These are phyloP conservation scores for Pyralis farinalis DNA, from an alignment of 2,888 invertebrate species.

Conservation along the genomic window DNA sequence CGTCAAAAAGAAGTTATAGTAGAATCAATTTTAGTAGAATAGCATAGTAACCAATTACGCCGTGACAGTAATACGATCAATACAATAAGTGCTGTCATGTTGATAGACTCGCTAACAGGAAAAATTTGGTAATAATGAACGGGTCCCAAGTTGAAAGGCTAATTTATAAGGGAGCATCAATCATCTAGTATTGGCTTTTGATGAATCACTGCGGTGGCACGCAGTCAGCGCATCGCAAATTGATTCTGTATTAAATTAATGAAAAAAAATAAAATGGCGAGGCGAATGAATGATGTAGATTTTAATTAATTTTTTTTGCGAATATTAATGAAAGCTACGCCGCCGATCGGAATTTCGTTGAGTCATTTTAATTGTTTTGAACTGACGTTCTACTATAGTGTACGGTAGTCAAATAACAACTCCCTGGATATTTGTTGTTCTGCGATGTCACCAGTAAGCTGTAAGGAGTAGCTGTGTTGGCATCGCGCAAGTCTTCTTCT, in stretches of 20 bases:
- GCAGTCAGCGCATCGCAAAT: slow-evolving; percentile 5
- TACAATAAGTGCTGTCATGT: not conserved
- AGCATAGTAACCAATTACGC: no score
- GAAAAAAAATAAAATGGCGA: slow-evolving; percentile 1
- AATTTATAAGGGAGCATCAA: slow-evolving; percentile 9
- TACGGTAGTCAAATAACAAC: no score
- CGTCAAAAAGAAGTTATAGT: no score
- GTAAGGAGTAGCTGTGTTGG: no score
- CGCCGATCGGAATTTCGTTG: no score
- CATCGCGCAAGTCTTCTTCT: no score
- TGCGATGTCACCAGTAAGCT: no score
- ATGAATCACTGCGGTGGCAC: slow-evolving; percentile 7
- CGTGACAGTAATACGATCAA: no score
- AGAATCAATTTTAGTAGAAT: no score
- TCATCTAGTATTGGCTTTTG: slow-evolving; percentile 10
- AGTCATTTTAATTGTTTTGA: no score
- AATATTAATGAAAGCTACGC: not conserved
- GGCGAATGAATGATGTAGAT: slow-evolving; percentile 1
- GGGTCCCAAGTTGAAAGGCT: slow-evolving; percentile 8
- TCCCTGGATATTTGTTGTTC: no score
- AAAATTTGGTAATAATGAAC: slow-evolving; percentile 8
- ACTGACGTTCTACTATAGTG: no score
- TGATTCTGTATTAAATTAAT: slow-evolving; percentile 4
- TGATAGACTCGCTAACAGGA: not conserved
- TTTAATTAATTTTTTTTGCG: slow-evolving; percentile 7